phyloP scores from a whole-genome alignment of 2,113 vertebrate genomes.

The Semnopithecus entellus region DNA sequence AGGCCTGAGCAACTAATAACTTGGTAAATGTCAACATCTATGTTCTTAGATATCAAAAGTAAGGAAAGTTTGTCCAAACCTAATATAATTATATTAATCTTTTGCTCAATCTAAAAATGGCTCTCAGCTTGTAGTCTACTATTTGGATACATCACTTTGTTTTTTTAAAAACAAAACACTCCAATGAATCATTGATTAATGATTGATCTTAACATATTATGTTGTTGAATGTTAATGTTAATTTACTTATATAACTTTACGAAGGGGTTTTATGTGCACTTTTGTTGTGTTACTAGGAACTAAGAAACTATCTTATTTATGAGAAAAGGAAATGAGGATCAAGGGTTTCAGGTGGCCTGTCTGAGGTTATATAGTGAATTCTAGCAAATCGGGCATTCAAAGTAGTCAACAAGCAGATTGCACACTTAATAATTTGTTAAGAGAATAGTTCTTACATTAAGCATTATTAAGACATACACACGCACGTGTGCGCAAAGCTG shows the following conservation, averaged over 20 bases:
- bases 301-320: neutral
- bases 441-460: too few species aligned
- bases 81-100: neutral
- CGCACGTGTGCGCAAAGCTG: fast-evolving
- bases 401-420: neutral
- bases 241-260: neutral
- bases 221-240: neutral
- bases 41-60: neutral
- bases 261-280: neutral
- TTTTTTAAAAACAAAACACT: neutral
- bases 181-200: neutral
- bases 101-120: neutral
- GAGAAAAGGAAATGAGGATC: neutral
- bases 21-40: neutral
- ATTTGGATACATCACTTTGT: neutral
- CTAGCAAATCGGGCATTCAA: neutral
- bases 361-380: neutral
- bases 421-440: neutral
- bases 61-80: neutral
- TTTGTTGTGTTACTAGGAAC: neutral
- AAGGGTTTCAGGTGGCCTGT: neutral
- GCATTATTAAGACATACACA: neutral
- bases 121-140: neutral
- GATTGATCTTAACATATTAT: neutral
- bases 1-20: neutral